phyloP scores from a whole-genome alignment of 2,113 vertebrate genomes.

The Nestor notabilis region DNA sequence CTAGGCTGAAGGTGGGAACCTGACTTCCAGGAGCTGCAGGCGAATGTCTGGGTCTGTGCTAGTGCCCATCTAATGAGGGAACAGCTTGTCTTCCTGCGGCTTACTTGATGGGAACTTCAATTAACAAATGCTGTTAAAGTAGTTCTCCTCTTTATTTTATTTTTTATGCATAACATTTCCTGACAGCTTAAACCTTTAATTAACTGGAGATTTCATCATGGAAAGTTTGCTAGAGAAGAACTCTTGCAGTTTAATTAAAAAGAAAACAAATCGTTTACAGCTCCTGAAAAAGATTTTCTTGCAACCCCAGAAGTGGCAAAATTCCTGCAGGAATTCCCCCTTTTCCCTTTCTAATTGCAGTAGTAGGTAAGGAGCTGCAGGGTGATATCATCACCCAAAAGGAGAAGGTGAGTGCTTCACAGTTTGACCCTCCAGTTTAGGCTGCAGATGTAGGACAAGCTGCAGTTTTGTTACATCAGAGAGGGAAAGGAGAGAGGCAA shows the following conservation, averaged over 20 bases:
- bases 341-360: slow-evolving; percentile 54
- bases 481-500: slow-evolving; percentile 15
- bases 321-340: slow-evolving; percentile 21
- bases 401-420: not conserved
- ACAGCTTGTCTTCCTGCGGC: not conserved
- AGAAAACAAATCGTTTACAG: slow-evolving; percentile 60
- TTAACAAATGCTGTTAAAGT: slow-evolving; percentile 54
- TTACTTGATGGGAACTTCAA: slow-evolving; percentile 21
- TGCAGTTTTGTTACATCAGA: slow-evolving; percentile 17
- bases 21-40: not conserved
- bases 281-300: slow-evolving; percentile 67
- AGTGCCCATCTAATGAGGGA: not conserved
- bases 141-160: slow-evolving; percentile 13
- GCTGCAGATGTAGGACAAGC: not conserved
- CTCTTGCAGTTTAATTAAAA: slow-evolving; percentile 73
- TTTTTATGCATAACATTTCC: slow-evolving; percentile 54
- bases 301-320: slow-evolving; percentile 40
- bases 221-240: slow-evolving; percentile 74
- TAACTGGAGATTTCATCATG: slow-evolving; percentile 72
- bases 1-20: not conserved
- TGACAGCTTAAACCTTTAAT: slow-evolving; percentile 77
- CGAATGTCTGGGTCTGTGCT: not conserved
- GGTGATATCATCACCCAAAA: accelerated
- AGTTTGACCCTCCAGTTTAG: slow-evolving; percentile 8
- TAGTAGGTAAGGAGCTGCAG: not conserved